Evolutionary conservation across 2,797 vertebrate genomes (phyloP).

Genomic region (Sebastes vulpes): DNA sequence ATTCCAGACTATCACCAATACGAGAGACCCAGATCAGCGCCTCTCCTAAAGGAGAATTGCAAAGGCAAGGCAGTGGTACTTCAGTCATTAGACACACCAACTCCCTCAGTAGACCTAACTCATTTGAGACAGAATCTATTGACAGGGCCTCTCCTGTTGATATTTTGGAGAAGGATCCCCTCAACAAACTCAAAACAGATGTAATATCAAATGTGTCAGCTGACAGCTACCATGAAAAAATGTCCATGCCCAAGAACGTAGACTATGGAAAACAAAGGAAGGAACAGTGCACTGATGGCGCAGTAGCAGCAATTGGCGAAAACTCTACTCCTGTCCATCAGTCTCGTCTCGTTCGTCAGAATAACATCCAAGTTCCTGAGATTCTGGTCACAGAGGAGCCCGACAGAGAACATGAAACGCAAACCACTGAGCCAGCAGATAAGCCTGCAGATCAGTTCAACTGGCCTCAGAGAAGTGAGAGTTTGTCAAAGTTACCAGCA

Average conservation of each 20-base stretch:
- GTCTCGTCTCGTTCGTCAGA: slow-evolving; percentile 94
- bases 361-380: slow-evolving; percentile 98
- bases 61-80: slow-evolving; percentile 94
- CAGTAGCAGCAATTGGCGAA: slow-evolving; percentile 69
- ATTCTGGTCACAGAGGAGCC: slow-evolving; percentile 98
- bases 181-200: slow-evolving; percentile 83
- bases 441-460: slow-evolving; percentile 92
- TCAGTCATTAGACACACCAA: slow-evolving; percentile 99
- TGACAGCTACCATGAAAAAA: slow-evolving; percentile 77
- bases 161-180: slow-evolving; percentile 85
- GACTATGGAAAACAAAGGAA: slow-evolving; percentile 75
- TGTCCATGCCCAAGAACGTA: slow-evolving; percentile 69
- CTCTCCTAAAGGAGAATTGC: slow-evolving; percentile 85
- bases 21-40: slow-evolving; percentile 86
- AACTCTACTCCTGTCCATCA: slow-evolving; percentile 84
- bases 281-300: slow-evolving; percentile 77
- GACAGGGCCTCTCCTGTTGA: slow-evolving; percentile 89
- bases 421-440: slow-evolving; percentile 87
- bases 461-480: slow-evolving; percentile 98
- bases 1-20: slow-evolving; percentile 86
- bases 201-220: slow-evolving; percentile 63
- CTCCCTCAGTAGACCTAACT: slow-evolving; percentile 93
- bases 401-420: slow-evolving; percentile 91
- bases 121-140: slow-evolving; percentile 93
- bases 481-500: slow-evolving; percentile 94